These are phyloP conservation scores for Stenotaenia linearis DNA, from an alignment of 2,888 invertebrate species.

Conservation along the genomic window DNA sequence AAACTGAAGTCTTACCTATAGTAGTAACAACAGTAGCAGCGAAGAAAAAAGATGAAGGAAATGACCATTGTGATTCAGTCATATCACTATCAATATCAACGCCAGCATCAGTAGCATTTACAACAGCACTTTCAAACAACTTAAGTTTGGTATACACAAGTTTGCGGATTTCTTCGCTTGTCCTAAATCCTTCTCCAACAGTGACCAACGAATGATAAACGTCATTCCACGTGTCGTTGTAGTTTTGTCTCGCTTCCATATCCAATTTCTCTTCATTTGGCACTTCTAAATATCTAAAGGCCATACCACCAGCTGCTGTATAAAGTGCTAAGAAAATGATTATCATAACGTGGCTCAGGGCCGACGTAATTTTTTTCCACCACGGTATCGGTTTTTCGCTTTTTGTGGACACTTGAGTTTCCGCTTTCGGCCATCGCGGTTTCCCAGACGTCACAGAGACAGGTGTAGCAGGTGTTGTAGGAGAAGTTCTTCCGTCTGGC, in stretches of 20 bases:
- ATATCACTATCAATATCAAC: constrained; percentile 41
- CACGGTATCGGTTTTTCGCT: not conserved
- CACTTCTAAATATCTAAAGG: constrained; percentile 31
- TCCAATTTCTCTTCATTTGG: constrained; percentile 29
- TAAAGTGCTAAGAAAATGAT: constrained; percentile 70
- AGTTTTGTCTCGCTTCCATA: not conserved
- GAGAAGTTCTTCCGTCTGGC: not conserved
- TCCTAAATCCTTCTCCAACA: not conserved
- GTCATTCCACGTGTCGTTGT: not conserved
- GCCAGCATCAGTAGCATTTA: constrained; percentile 33
- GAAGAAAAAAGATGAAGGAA: constrained; percentile 78
- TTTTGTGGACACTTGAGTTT: not conserved
- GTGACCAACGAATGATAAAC: not conserved
- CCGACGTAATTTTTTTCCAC: constrained; percentile 33
- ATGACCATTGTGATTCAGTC: constrained; percentile 58
- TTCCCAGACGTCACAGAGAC: not conserved
- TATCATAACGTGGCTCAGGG: constrained; percentile 65
- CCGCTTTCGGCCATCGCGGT: not conserved
- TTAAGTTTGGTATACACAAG: constrained; percentile 41
- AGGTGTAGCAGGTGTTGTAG: not conserved
- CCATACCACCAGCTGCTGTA: constrained; percentile 72
- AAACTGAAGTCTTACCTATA: constrained; percentile 77
- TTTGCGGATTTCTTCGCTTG: not conserved
- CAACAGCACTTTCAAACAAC: not conserved
- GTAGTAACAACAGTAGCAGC: constrained; percentile 86